These are phyloP conservation scores for Drosophila paramelanica DNA, from an alignment of 2,888 invertebrate species.

Conservation along the genomic window DNA sequence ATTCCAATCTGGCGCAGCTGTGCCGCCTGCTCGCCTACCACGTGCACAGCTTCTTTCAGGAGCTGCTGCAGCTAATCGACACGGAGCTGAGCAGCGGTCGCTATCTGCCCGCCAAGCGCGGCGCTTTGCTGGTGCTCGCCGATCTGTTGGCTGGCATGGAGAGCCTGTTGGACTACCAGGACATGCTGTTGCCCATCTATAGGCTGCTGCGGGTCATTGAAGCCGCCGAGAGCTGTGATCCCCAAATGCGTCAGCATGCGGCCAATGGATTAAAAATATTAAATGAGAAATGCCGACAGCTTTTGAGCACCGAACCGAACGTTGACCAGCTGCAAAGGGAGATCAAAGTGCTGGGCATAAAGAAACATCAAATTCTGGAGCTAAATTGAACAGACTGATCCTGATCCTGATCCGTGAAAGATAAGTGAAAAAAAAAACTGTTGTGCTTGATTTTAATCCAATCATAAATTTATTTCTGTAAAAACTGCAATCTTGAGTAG, in stretches of 20 bases:
- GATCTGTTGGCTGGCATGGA: slow-evolving; percentile 83
- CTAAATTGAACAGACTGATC: slow-evolving; percentile 33
- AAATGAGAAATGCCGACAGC: slow-evolving; percentile 79
- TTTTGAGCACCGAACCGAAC: slow-evolving; percentile 66
- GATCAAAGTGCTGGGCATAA: slow-evolving; percentile 82
- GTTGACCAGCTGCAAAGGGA: slow-evolving; percentile 73
- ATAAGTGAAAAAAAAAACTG: too few relatives aligned
- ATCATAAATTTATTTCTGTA: too few relatives aligned
- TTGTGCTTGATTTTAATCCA: too few relatives aligned
- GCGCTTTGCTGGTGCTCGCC: slow-evolving; percentile 82
- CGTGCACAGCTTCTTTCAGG: slow-evolving; percentile 84
- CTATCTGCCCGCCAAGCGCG: slow-evolving; percentile 84
- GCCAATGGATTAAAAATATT: slow-evolving; percentile 80
- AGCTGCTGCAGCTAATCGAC: slow-evolving; percentile 78
- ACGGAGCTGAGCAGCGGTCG: slow-evolving; percentile 75
- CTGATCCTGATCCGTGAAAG: too few relatives aligned
- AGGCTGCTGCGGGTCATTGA: slow-evolving; percentile 76
- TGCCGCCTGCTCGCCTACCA: slow-evolving; percentile 83
- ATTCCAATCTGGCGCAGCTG: slow-evolving; percentile 83
- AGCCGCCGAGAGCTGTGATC: slow-evolving; percentile 74
- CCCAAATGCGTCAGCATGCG: slow-evolving; percentile 83
- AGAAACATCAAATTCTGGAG: slow-evolving; percentile 79
- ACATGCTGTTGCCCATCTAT: slow-evolving; percentile 84
- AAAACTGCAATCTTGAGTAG: too few relatives aligned
- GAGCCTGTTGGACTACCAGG: slow-evolving; percentile 82